A percentile compares a stretch with the other conserved stretches of the same genome.
phyloP scores from a whole-genome alignment of 1,140 invertebrate genomes.

The Myzus persicae region DNA sequence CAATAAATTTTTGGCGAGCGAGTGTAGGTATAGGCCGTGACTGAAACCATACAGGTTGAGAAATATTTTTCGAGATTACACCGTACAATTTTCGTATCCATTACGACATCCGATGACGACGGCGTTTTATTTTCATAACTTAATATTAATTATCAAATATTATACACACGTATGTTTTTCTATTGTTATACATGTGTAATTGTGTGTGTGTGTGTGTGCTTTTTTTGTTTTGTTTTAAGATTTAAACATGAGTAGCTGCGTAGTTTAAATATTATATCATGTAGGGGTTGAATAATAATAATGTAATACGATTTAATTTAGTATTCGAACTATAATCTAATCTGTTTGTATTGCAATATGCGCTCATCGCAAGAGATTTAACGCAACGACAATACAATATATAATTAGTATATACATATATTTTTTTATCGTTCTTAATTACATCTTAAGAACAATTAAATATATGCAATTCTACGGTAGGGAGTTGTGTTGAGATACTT shows the following conservation, averaged over 20 bases:
- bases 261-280: no score
- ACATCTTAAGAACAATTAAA: no score
- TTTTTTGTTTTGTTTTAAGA: neutral
- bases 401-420: no score
- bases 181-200: neutral
- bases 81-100: neutral
- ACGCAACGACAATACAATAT: no score
- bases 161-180: neutral
- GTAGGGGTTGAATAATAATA: no score
- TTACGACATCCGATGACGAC: neutral
- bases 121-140: neutral
- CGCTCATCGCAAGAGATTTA: no score
- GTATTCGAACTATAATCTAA: no score
- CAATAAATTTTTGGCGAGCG: neutral
- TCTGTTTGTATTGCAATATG: no score
- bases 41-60: neutral
- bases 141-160: neutral
- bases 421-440: no score
- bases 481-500: no score
- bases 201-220: neutral
- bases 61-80: constrained; percentile 20
- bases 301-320: no score
- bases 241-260: neutral
- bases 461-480: no score
- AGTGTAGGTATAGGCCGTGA: neutral